phyloP scores from a whole-genome alignment of 2,113 vertebrate genomes.

The Diglossa brunneiventris region DNA sequence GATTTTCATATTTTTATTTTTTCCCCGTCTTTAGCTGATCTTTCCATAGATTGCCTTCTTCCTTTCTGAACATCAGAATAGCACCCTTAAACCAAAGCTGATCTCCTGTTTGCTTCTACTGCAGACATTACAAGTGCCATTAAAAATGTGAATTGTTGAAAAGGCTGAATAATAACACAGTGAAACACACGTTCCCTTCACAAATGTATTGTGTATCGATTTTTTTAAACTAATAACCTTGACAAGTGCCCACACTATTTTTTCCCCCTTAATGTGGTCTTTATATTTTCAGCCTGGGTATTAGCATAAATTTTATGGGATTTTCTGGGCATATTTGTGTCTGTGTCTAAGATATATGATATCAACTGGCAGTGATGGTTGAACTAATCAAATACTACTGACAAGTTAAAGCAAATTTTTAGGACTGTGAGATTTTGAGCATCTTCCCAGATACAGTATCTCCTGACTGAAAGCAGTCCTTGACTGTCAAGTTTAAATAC shows the following conservation, averaged over 20 bases:
- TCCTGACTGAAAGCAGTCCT: slow-evolving; percentile 59
- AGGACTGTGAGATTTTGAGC: slow-evolving; percentile 62
- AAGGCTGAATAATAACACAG: slow-evolving; percentile 2
- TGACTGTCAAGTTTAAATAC: slow-evolving; percentile 59
- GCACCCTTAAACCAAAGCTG: background rate
- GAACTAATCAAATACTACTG: slow-evolving; percentile 54
- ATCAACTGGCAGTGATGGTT: slow-evolving; percentile 49
- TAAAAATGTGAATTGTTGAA: background rate
- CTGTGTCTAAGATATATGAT: slow-evolving; percentile 55
- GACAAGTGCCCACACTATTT: background rate
- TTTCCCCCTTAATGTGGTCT: slow-evolving; percentile 35
- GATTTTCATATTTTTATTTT: background rate
- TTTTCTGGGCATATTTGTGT: slow-evolving; percentile 62
- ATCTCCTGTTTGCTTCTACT: background rate
- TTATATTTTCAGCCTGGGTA: slow-evolving; percentile 43
- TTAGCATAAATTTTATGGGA: slow-evolving; percentile 63
- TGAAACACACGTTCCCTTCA: background rate
- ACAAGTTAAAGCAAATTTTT: slow-evolving; percentile 61
- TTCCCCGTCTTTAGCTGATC: background rate
- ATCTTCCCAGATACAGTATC: slow-evolving; percentile 58
- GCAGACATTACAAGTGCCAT: background rate
- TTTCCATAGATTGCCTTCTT: background rate
- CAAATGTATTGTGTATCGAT: slow-evolving; percentile 9
- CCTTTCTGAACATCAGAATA: background rate
- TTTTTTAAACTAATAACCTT: slow-evolving; percentile 45